Percentiles rank a stretch among this genome's conserved stretches.
phyloP scores from a whole-genome alignment of 2,797 vertebrate genomes.

The Mormyrops boulengeri region DNA sequence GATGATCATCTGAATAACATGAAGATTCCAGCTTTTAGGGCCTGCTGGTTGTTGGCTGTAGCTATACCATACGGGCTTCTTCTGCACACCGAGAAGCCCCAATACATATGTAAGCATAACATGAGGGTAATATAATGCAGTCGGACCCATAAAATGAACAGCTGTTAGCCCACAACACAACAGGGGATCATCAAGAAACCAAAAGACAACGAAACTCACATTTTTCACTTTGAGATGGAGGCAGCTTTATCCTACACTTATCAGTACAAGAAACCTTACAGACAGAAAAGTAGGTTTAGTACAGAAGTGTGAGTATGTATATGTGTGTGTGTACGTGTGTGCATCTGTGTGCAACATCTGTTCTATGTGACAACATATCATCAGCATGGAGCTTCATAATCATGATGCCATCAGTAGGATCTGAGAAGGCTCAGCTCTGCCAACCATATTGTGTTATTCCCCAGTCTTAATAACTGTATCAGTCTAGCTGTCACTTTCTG shows the following conservation, averaged over 20 bases:
- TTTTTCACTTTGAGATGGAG: not conserved
- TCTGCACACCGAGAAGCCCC: not conserved
- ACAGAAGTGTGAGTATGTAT: too few species aligned
- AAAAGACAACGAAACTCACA: not conserved
- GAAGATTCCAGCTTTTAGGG: not conserved
- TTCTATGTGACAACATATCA: not conserved
- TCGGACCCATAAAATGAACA: not conserved
- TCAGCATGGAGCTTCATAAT: not conserved
- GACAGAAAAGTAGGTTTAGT: not conserved
- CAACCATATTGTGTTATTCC: conserved; percentile 2
- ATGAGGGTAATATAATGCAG: not conserved
- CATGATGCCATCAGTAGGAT: conserved; percentile 2
- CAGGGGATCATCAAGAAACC: not conserved
- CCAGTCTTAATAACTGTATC: conserved; percentile 5
- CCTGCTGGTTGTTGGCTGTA: not conserved
- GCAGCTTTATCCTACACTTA: not conserved
- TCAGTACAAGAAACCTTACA: not conserved
- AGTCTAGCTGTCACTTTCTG: conserved; percentile 15
- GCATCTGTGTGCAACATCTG: not conserved
- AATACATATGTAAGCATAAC: not conserved
- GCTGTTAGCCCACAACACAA: not conserved
- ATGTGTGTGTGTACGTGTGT: not conserved
- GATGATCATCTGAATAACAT: not conserved
- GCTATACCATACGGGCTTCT: not conserved
- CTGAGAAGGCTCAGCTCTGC: not conserved